phyloP scores from a whole-genome alignment of 2,888 invertebrate species.

The Andrena minutula region DNA sequence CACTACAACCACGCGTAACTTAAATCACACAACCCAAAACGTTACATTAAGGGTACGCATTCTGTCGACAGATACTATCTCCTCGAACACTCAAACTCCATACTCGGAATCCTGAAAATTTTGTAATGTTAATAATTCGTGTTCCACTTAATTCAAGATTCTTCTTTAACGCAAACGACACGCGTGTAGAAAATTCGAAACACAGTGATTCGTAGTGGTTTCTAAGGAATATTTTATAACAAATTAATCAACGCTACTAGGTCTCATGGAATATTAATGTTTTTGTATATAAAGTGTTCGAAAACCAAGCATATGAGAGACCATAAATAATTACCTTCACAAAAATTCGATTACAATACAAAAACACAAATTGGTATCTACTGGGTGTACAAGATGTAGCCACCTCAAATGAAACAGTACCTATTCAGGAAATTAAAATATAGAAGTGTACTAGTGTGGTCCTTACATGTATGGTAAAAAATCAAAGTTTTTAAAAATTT shows the following conservation, averaged over 20 bases:
- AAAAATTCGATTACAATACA: not conserved
- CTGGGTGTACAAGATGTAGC: not conserved
- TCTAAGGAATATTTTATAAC: not conserved
- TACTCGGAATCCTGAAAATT: not conserved
- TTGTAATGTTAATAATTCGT: not conserved
- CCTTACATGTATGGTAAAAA: too few relatives aligned
- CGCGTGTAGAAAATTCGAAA: not conserved
- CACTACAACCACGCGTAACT: not conserved
- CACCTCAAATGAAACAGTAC: not conserved
- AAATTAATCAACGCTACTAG: not conserved
- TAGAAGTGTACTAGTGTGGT: too few relatives aligned
- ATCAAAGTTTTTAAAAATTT: too few relatives aligned
- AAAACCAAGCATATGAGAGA: too few relatives aligned
- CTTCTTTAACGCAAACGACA: not conserved
- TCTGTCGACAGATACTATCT: not conserved
- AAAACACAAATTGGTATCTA: not conserved
- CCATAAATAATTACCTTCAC: not conserved
- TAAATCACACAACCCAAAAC: constrained; percentile 4
- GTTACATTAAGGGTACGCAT: not conserved
- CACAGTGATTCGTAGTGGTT: not conserved
- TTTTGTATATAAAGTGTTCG: not conserved
- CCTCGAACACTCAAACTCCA: not conserved
- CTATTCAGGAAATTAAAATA: too few relatives aligned
- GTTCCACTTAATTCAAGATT: not conserved
- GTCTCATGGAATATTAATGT: not conserved